Conservation (phyloP, 1,140 invertebrate genomes). For the Anoplophora glabripennis region DNA sequence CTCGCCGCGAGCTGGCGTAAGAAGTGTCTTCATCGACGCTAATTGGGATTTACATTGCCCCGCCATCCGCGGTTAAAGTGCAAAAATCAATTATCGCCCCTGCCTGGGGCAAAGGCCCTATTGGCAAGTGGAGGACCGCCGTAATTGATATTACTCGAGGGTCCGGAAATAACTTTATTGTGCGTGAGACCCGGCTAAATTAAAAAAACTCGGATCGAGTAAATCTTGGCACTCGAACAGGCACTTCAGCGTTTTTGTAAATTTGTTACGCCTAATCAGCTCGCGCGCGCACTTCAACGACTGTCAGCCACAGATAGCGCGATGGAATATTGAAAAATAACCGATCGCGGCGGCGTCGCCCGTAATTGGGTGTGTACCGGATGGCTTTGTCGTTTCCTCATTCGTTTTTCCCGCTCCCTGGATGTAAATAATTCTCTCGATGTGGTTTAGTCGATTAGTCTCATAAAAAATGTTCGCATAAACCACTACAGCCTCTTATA, state of each 20-base stretch:
- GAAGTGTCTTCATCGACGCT: constrained; percentile 4
- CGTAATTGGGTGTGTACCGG: too few relatives aligned
- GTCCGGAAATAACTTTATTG: constrained; percentile 34
- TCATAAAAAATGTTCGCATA: too few relatives aligned
- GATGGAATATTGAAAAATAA: too few relatives aligned
- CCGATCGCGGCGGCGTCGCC: too few relatives aligned
- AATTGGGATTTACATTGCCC: constrained; percentile 12
- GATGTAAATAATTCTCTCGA: too few relatives aligned
- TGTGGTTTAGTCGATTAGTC: too few relatives aligned
- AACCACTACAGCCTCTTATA: too few relatives aligned
- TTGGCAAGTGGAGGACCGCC: constrained; percentile 32
- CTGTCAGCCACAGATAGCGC: too few relatives aligned
- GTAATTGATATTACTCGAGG: constrained; percentile 33
- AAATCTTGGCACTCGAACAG: constrained; percentile 14
- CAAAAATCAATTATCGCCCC: constrained; percentile 34
- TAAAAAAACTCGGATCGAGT: constrained; percentile 25
- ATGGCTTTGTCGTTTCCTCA: too few relatives aligned
- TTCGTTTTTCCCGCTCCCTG: too few relatives aligned
- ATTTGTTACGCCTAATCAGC: constrained; percentile 12
- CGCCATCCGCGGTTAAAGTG: constrained; percentile 22
- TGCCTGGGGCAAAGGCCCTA: constrained; percentile 18
- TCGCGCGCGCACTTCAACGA: not conserved
- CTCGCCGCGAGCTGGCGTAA: not conserved
- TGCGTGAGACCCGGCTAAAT: constrained; percentile 29
- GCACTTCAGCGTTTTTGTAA: constrained; percentile 13